A percentile compares a stretch with the other conserved stretches of the same genome.
These are phyloP conservation scores for Griposia aprilina DNA, from an alignment of 2,888 invertebrate genomes.

Conservation along the genomic window DNA sequence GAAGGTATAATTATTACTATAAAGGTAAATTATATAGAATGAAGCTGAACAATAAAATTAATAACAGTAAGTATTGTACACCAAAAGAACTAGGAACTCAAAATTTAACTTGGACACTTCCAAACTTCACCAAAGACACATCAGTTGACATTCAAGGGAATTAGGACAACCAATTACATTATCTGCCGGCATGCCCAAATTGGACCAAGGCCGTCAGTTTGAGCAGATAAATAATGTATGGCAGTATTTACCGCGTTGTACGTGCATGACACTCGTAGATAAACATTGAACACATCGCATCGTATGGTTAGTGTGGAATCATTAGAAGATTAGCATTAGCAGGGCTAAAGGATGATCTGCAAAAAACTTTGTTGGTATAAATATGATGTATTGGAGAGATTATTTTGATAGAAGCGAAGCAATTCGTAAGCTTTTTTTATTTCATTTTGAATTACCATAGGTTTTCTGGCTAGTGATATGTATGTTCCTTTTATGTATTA, in stretches of 20 bases:
- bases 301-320: not conserved
- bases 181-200: constrained; percentile 63
- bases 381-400: not conserved
- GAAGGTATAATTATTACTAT: no score
- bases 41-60: not conserved
- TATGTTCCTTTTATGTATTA: not conserved
- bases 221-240: constrained; percentile 56
- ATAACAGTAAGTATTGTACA: not conserved
- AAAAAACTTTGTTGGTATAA: not conserved
- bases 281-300: constrained; percentile 19
- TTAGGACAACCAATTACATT: constrained; percentile 60
- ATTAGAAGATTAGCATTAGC: constrained; percentile 16
- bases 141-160: constrained; percentile 47
- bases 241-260: constrained; percentile 21
- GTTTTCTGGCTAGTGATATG: not conserved
- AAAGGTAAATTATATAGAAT: not conserved
- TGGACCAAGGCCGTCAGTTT: constrained; percentile 61
- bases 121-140: constrained; percentile 14
- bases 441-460: not conserved
- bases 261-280: constrained; percentile 32
- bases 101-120: not conserved
- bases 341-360: not conserved
- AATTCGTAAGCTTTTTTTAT: not conserved
- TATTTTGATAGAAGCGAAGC: not conserved
- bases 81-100: not conserved